Conservation (phyloP, 2,797 vertebrate species). For the Alcedo atthis region DNA sequence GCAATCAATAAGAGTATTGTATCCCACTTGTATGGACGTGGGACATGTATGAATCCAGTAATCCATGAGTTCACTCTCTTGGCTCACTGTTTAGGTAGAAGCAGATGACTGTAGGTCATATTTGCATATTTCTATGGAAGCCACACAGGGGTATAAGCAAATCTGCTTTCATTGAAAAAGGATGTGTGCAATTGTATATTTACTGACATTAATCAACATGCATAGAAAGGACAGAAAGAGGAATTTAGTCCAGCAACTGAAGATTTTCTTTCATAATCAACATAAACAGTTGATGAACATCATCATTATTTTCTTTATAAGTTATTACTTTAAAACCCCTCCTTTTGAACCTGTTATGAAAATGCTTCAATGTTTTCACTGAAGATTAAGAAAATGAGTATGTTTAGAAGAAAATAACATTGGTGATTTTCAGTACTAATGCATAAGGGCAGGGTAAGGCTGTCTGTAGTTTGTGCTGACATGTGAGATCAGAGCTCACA, state of each 20-base stretch:
- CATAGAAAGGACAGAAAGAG: constrained; percentile 56
- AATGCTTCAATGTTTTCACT: background rate
- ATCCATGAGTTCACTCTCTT: constrained; percentile 16
- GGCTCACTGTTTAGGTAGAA: constrained; percentile 19
- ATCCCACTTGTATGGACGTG: background rate
- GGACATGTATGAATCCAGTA: constrained; percentile 13
- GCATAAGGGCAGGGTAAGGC: constrained; percentile 53
- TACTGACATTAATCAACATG: constrained; percentile 44
- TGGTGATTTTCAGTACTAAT: constrained; percentile 70
- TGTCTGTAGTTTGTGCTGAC: constrained; percentile 58
- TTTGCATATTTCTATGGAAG: constrained; percentile 50
- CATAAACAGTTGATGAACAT: background rate
- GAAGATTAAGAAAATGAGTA: constrained; percentile 41
- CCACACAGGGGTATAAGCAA: background rate
- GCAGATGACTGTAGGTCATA: constrained; percentile 15
- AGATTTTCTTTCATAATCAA: constrained; percentile 10
- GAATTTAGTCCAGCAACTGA: constrained; percentile 62
- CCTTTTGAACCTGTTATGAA: background rate
- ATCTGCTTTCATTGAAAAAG: constrained; percentile 19
- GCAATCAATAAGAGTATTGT: background rate
- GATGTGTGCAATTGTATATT: constrained; percentile 22
- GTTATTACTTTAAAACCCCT: background rate
- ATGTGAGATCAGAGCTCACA: constrained; percentile 42
- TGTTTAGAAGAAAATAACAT: constrained; percentile 49
- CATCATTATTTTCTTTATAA: constrained; percentile 10